Percentiles rank a stretch among this genome's conserved stretches.
Evolutionary conservation across 2,888 invertebrate species (phyloP).

Genomic region (Macrophya alboannulata): DNA sequence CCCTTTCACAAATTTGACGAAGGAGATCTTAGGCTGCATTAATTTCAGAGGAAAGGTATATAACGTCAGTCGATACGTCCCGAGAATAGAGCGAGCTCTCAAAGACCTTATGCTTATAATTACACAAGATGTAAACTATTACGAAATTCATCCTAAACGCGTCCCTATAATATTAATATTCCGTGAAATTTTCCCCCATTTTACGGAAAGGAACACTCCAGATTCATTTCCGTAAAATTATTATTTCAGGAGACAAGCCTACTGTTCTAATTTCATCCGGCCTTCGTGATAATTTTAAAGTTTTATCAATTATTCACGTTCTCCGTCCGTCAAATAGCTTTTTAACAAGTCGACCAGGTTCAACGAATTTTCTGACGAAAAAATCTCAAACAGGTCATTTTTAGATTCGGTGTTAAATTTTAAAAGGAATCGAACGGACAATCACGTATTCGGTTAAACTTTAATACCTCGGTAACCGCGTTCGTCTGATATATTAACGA

Average conservation of each 20-base stretch:
- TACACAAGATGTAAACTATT: neutral
- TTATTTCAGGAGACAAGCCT: neutral
- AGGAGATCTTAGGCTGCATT: neutral
- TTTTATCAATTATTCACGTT: neutral
- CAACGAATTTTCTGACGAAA: neutral
- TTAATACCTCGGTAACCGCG: neutral
- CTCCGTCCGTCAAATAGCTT: neutral
- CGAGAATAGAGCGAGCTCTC: neutral
- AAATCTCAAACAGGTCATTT: neutral
- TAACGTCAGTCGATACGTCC: neutral
- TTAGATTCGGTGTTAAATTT: neutral
- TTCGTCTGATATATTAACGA: too few species aligned
- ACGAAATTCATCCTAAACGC: neutral
- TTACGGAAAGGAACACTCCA: neutral
- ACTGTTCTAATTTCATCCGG: neutral
- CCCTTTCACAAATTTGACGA: constrained; percentile 43
- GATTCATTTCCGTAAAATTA: neutral
- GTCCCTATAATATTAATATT: neutral
- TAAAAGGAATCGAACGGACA: neutral
- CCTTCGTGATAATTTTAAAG: neutral
- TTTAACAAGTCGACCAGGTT: neutral
- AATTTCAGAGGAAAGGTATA: neutral
- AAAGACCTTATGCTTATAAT: neutral
- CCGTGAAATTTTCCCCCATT: neutral
- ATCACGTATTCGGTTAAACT: neutral